These are phyloP conservation scores for Ibidorhyncha struthersii DNA, from an alignment of 2,113 vertebrate genomes.

Conservation along the genomic window DNA sequence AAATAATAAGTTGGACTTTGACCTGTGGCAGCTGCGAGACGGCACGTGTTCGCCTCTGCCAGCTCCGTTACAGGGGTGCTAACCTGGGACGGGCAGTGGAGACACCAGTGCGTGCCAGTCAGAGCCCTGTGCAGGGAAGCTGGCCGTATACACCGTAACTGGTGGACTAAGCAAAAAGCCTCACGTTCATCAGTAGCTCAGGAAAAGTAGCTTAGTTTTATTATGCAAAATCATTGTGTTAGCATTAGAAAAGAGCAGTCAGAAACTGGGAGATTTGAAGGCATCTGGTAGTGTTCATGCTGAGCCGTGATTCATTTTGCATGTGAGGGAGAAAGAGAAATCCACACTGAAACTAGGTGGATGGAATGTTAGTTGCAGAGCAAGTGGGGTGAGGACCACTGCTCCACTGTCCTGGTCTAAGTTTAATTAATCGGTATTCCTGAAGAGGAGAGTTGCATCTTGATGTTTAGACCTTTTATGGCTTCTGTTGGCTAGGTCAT, in stretches of 20 bases:
- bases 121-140: not conserved
- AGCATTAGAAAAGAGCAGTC: not conserved
- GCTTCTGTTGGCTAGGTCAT: not conserved
- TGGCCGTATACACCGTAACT: rapidly evolving
- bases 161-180: not conserved
- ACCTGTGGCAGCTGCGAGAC: not conserved
- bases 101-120: not conserved
- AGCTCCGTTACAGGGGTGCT: not conserved
- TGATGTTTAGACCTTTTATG: not conserved
- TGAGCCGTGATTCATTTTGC: not conserved
- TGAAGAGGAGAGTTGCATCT: not conserved
- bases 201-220: not conserved
- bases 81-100: rapidly evolving
- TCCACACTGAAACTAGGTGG: not conserved
- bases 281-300: not conserved
- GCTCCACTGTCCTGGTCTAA: not conserved
- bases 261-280: not conserved
- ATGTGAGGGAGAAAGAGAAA: not conserved
- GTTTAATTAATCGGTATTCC: not conserved
- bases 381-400: not conserved
- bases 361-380: not conserved
- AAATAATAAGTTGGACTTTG: not conserved
- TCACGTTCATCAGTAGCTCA: not conserved
- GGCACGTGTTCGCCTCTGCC: not conserved
- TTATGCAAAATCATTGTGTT: not conserved